phyloP scores from a whole-genome alignment of 2,797 vertebrate genomes.

The Urophycis tenuis region DNA sequence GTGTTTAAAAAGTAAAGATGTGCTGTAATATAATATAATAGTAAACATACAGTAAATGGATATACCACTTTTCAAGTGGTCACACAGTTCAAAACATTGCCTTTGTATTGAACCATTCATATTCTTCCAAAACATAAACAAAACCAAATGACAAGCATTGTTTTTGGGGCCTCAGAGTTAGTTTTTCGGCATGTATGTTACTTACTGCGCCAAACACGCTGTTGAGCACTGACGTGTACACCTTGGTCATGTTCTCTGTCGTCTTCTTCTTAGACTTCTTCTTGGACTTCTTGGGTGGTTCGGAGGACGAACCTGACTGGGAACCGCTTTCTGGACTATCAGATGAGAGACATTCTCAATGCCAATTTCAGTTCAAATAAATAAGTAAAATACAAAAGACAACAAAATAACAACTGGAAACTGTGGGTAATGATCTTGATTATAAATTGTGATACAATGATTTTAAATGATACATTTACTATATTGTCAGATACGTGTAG shows the following conservation, averaged over 20 bases:
- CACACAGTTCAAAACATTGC: not conserved
- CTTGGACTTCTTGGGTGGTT: slow-evolving; percentile 49
- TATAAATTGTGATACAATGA: not conserved
- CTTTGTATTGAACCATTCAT: not conserved
- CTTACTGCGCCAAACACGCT: slow-evolving; percentile 83
- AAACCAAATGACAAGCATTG: too few relatives aligned
- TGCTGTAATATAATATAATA: not conserved
- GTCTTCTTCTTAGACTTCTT: slow-evolving; percentile 62
- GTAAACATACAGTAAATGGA: not conserved
- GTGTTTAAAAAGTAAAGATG: not conserved
- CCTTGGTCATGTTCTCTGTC: slow-evolving; percentile 66
- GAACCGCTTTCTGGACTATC: slow-evolving; percentile 30
- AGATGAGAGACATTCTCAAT: not conserved
- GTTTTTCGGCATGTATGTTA: too few relatives aligned
- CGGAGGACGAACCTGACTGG: slow-evolving; percentile 42
- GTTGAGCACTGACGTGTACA: slow-evolving; percentile 80
- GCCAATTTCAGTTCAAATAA: too few relatives aligned
- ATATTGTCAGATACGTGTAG: not conserved
- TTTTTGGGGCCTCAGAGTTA: too few relatives aligned
- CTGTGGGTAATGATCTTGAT: not conserved
- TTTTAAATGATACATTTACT: not conserved
- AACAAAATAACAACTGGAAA: not conserved
- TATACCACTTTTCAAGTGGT: not conserved
- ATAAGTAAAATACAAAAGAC: not conserved
- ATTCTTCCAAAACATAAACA: not conserved